These are phyloP conservation scores for Lepidurus arcticus DNA, from an alignment of 1,140 invertebrate species.

Conservation along the genomic window DNA sequence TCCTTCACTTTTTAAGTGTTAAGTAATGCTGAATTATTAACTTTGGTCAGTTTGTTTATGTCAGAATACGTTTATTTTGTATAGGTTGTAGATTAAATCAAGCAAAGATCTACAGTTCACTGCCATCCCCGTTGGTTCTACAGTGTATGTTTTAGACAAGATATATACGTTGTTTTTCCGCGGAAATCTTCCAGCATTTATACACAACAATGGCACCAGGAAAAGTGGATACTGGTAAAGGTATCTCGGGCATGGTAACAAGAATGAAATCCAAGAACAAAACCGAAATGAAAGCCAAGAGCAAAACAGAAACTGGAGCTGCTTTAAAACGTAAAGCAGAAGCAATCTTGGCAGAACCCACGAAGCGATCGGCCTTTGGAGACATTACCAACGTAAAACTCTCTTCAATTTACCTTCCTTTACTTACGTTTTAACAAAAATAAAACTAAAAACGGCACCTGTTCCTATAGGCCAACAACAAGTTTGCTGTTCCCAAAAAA, in stretches of 20 bases:
- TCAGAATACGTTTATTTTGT: neutral
- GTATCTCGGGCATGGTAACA: constrained; percentile 30
- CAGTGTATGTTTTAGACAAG: neutral
- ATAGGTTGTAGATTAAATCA: neutral
- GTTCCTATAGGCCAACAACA: constrained; percentile 27
- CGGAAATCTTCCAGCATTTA: neutral
- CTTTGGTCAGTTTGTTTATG: neutral
- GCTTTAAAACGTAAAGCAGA: constrained; percentile 34
- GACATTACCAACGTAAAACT: constrained; percentile 65
- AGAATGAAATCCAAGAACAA: constrained; percentile 23
- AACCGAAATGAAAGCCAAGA: neutral
- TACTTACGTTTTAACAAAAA: neutral
- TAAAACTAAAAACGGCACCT: constrained; percentile 26
- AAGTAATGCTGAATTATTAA: neutral
- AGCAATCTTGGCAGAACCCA: constrained; percentile 39
- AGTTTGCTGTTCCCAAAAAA: constrained; percentile 31
- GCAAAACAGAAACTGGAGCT: constrained; percentile 23
- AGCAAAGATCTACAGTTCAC: neutral
- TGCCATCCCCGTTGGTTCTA: neutral
- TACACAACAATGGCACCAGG: neutral
- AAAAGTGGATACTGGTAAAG: constrained; percentile 18
- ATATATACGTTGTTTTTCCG: neutral
- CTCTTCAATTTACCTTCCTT: neutral
- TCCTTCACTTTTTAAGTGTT: neutral
- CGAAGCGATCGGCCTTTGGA: constrained; percentile 65